These are phyloP conservation scores for Scaptomyza caliginosa DNA, from an alignment of 2,888 invertebrate genomes.

Conservation along the genomic window DNA sequence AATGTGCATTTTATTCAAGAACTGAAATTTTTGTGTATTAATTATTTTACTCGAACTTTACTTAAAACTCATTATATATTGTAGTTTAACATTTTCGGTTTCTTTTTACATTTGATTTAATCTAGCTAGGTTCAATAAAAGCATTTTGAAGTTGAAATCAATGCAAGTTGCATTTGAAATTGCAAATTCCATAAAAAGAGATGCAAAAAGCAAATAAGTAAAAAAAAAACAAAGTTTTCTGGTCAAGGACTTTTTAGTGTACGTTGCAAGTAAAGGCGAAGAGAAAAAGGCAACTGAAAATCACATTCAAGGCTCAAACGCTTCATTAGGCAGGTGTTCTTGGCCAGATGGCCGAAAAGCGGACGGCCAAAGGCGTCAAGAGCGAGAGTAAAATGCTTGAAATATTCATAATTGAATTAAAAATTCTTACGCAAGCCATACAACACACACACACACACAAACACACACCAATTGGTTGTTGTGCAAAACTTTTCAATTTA, in stretches of 20 bases:
- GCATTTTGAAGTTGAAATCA: neutral
- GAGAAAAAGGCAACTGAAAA: neutral
- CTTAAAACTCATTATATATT: no score
- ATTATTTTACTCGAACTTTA: no score
- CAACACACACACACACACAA: neutral
- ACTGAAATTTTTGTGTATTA: no score
- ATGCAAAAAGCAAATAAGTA: no score
- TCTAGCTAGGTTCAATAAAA: no score
- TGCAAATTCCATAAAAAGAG: neutral
- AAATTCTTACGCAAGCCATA: constrained; percentile 27
- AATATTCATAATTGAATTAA: constrained; percentile 45
- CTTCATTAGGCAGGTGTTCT: constrained; percentile 11
- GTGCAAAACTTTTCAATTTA: constrained; percentile 28
- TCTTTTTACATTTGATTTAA: no score
- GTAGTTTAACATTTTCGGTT: no score
- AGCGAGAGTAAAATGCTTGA: neutral
- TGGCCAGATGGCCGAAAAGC: constrained; percentile 1
- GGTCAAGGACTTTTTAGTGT: neutral
- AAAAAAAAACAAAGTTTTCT: neutral
- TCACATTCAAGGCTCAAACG: neutral
- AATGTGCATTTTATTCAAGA: no score
- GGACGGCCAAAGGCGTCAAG: neutral
- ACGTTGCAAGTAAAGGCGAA: neutral
- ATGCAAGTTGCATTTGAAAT: neutral
- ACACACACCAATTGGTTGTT: constrained; percentile 23